Conservation (phyloP, 2,113 vertebrate genomes). For the Gymnorhina tibicen region DNA sequence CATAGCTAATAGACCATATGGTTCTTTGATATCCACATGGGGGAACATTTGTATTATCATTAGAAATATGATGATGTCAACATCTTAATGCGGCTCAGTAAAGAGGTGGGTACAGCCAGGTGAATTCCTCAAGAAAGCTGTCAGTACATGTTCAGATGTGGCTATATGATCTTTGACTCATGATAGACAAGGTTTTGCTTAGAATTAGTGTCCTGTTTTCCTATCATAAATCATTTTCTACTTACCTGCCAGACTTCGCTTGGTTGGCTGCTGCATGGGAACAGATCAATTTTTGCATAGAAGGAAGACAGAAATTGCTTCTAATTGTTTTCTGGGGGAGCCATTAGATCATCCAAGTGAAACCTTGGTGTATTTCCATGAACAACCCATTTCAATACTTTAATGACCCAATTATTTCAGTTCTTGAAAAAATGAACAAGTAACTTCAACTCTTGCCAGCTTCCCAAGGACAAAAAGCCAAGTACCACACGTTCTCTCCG, state of each 20-base stretch:
- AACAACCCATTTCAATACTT: slow-evolving; percentile 8
- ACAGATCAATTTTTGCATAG: slow-evolving; percentile 27
- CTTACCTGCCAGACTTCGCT: slow-evolving; percentile 11
- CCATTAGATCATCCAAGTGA: slow-evolving; percentile 24
- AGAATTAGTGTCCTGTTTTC: slow-evolving; percentile 11
- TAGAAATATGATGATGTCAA: neutral
- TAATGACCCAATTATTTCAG: slow-evolving; percentile 45
- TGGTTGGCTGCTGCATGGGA: slow-evolving; percentile 7
- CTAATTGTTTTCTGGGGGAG: slow-evolving; percentile 58
- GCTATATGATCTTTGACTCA: neutral
- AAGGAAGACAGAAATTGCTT: slow-evolving; percentile 14
- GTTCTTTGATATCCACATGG: neutral
- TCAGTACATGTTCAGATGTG: neutral
- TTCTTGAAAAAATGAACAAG: neutral
- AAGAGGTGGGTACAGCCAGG: neutral
- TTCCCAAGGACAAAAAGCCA: slow-evolving; percentile 23
- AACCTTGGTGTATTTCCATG: slow-evolving; percentile 15
- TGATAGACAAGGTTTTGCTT: neutral
- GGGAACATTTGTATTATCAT: neutral
- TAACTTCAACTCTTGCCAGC: neutral
- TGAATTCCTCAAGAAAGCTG: neutral
- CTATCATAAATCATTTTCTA: neutral
- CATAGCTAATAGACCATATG: neutral
- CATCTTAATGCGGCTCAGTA: neutral
- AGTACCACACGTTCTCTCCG: neutral